Conservation (phyloP, 2,113 vertebrate species). For the Trochalopteron elliotii region DNA sequence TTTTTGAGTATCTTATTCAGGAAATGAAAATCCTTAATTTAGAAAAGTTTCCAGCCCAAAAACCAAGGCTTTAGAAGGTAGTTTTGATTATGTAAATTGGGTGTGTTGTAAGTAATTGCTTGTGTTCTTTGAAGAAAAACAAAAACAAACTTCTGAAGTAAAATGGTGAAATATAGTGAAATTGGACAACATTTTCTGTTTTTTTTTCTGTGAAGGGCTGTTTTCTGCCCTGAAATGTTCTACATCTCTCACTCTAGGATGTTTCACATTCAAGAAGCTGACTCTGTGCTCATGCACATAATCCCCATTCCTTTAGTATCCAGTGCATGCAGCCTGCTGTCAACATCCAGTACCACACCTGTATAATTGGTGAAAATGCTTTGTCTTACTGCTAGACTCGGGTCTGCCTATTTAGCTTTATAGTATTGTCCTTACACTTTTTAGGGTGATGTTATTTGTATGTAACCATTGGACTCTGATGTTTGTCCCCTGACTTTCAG, state of each 20-base stretch:
- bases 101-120: not conserved
- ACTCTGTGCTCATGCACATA: fast-evolving
- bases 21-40: not conserved
- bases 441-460: not conserved
- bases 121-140: not conserved
- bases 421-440: not conserved
- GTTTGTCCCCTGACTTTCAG: not conserved
- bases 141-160: not conserved
- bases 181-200: not conserved
- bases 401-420: not conserved
- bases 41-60: not conserved
- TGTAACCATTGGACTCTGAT: not conserved
- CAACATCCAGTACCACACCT: not conserved
- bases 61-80: not conserved
- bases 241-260: not conserved
- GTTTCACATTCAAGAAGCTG: not conserved
- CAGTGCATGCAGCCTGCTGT: not conserved
- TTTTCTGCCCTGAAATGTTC: not conserved
- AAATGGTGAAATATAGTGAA: not conserved
- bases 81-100: not conserved
- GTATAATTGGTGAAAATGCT: not conserved
- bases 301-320: not conserved
- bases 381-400: not conserved
- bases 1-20: not conserved
- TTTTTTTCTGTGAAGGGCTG: not conserved